Base-by-base conservation (phyloP, 2,888 invertebrate genomes). In the Ceramica pisi region DNA sequence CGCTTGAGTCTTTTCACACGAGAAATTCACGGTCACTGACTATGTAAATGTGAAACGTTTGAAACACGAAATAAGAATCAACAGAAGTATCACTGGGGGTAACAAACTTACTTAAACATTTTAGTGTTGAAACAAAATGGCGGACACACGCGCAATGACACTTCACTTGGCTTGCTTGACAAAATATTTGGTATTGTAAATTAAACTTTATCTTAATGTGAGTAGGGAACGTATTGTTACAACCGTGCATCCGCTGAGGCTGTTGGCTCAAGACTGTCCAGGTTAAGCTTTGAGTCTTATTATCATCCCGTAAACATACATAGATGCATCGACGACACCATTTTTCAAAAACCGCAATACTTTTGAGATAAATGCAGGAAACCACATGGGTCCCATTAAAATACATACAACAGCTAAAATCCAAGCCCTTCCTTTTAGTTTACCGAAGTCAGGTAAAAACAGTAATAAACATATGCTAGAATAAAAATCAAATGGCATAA, bases 1-100 rank as follows among this genome's bases (percentile, higher is more conserved):
- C 87, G 89, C 89, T 62, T 80, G 74, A 83, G 84, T 85, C 84
- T 88, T 89, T 95, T 96, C 95, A 94, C 95, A 95, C 93, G 95
- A 95, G 95, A 95, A 92, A 93, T 92, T 93, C 94, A 95, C 95
- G 95, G 94, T 94, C 94, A 90, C 88, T 95, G 95, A 84, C 91
- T 94, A 94, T 94, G 95, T 93, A 94, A 94, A 95, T 95, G 90
- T 92, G 87, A 91, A 90, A 90, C 86, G 87, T 86, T 88, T 26
- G 19, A 38, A 38, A 66, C 80, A 77, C 72, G 19, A 63, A 81
- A 77, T 77, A 66, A 69, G 72, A 57, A 60, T 23, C 14, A 26
- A 75, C 63, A 79, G 78, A 77, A 77, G 73, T 38, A 56, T 63
- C 63, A 73, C 59, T 46, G 48, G 8, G 56, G 46, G 46, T 63